These are phyloP conservation scores for Cryptosula pallasiana DNA, from an alignment of 2,888 invertebrate genomes.

Conservation along the genomic window DNA sequence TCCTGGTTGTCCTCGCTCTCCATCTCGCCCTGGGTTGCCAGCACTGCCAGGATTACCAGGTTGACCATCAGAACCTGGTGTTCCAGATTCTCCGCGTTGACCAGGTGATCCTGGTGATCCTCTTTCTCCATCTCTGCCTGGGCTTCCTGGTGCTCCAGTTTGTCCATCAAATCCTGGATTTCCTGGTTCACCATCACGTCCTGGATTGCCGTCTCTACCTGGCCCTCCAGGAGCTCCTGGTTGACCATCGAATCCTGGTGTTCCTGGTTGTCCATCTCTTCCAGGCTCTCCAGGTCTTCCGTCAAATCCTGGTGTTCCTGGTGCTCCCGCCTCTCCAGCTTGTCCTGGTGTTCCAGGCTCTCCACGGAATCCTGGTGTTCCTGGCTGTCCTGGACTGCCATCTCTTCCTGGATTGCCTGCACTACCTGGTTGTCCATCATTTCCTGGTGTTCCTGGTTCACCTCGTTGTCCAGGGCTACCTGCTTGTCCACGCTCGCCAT, in stretches of 20 bases:
- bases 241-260: background rate
- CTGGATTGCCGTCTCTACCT: background rate
- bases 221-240: background rate
- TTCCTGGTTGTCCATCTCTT: background rate
- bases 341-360: background rate
- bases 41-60: background rate
- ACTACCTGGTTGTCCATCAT: conserved; percentile 20
- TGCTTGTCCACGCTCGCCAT: conserved; percentile 5
- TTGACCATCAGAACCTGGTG: conserved; percentile 19
- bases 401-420: conserved; percentile 23
- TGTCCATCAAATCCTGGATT: background rate
- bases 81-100: conserved; percentile 1
- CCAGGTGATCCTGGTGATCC: background rate
- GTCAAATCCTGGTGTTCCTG: background rate
- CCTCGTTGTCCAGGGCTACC: conserved; percentile 8
- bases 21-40: conserved; percentile 13
- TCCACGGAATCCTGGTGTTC: conserved; percentile 24
- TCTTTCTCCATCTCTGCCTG: conserved; percentile 12
- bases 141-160: background rate
- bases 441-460: conserved; percentile 15
- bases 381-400: conserved; percentile 14
- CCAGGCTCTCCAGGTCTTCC: background rate
- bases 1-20: background rate
- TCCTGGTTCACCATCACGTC: background rate
- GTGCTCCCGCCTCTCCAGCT: background rate